Percentiles rank a stretch among this genome's conserved stretches.
phyloP scores from a whole-genome alignment of 2,888 invertebrate genomes.

The Synanthedon tipuliformis region DNA sequence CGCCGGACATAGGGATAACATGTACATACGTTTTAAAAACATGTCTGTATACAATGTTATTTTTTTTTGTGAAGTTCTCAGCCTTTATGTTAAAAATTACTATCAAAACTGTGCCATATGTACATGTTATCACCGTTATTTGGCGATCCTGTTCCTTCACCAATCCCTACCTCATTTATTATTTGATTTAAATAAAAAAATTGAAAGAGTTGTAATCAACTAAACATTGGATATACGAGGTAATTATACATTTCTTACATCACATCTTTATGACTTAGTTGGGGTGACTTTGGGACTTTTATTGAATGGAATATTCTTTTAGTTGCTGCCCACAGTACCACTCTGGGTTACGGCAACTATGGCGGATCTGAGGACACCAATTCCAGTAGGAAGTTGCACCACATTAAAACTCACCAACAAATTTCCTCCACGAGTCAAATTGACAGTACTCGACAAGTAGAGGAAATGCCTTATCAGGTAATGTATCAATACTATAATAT shows the following conservation, averaged over 20 bases:
- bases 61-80: conserved; percentile 3
- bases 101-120: conserved; percentile 18
- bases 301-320: conserved; percentile 19
- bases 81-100: conserved; percentile 3
- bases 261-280: too few species aligned
- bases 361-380: conserved; percentile 51
- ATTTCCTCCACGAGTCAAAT: conserved; percentile 51
- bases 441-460: conserved; percentile 48
- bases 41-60: neutral
- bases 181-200: neutral
- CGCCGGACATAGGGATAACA: conserved; percentile 67
- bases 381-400: conserved; percentile 51
- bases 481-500: neutral
- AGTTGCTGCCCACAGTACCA: conserved; percentile 68
- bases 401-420: conserved; percentile 64
- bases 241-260: neutral
- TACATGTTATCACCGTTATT: conserved; percentile 61
- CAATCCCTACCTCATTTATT: neutral
- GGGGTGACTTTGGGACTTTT: too few species aligned
- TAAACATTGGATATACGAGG: neutral
- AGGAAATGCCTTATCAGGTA: conserved; percentile 75
- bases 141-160: conserved; percentile 44
- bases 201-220: neutral
- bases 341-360: conserved; percentile 72
- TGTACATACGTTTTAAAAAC: conserved; percentile 36